These are phyloP conservation scores for Cataglyphis rosenhaueri DNA, from an alignment of 2,888 invertebrate genomes.

Conservation along the genomic window DNA sequence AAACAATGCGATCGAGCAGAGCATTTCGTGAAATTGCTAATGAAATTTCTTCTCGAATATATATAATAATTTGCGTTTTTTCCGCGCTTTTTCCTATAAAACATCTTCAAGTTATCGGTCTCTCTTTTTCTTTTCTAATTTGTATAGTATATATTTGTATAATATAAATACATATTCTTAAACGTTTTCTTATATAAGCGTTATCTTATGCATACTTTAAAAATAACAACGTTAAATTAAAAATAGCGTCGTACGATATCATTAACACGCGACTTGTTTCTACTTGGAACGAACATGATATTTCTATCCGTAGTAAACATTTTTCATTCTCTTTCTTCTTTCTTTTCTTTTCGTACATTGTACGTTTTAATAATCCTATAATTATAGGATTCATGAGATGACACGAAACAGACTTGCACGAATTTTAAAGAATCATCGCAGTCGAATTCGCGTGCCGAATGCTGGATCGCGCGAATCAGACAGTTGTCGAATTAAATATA, in stretches of 20 bases:
- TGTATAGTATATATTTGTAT: neutral
- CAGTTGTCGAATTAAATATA: neutral
- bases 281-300: neutral
- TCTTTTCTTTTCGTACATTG: neutral
- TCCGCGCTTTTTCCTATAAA: neutral
- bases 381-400: neutral
- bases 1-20: conserved; percentile 1
- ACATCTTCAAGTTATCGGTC: conserved; percentile 7
- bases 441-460: neutral
- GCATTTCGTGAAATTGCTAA: conserved; percentile 1
- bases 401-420: neutral
- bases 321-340: neutral
- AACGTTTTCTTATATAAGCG: neutral
- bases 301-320: neutral
- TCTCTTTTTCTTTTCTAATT: neutral
- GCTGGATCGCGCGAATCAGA: neutral
- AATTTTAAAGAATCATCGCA: neutral
- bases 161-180: neutral
- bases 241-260: conserved; percentile 3
- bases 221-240: neutral
- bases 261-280: conserved; percentile 7
- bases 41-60: conserved; percentile 25
- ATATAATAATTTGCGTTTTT: conserved; percentile 5
- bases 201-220: neutral
- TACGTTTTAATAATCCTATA: conserved; percentile 6